Conservation (phyloP, 2,797 vertebrate species). For the Amazona finschi region DNA sequence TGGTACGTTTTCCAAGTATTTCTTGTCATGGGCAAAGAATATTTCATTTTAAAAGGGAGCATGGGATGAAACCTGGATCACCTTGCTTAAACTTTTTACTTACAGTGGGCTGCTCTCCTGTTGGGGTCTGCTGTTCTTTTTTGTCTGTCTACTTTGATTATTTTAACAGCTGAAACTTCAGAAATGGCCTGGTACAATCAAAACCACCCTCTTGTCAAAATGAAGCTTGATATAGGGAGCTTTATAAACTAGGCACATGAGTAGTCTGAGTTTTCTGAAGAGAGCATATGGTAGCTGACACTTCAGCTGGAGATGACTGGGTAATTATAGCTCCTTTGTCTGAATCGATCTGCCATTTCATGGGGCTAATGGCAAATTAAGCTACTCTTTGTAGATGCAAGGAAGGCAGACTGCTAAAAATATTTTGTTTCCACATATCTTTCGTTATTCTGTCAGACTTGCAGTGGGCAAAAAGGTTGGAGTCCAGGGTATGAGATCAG, state of each 20-base stretch:
- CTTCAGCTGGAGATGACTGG: background rate
- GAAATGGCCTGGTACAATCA: background rate
- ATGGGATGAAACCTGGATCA: background rate
- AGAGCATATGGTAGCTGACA: background rate
- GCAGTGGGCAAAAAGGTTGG: background rate
- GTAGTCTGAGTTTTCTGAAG: background rate
- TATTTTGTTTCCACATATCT: background rate
- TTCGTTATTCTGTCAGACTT: background rate
- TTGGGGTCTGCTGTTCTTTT: background rate
- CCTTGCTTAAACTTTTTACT: background rate
- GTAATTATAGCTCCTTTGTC: constrained; percentile 15
- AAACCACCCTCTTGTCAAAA: background rate
- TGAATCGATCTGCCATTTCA: background rate
- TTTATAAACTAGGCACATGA: background rate
- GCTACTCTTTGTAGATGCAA: background rate
- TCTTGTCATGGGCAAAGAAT: background rate
- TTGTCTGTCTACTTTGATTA: background rate
- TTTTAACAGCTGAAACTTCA: background rate
- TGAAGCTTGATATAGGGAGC: background rate
- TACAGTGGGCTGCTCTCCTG: background rate
- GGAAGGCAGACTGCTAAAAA: background rate
- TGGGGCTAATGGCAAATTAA: background rate
- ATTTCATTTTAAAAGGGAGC: background rate
- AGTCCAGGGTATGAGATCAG: background rate
- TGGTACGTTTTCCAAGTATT: background rate